These are phyloP conservation scores for Brachyopa scutellaris DNA, from an alignment of 2,888 invertebrate species.

Conservation along the genomic window DNA sequence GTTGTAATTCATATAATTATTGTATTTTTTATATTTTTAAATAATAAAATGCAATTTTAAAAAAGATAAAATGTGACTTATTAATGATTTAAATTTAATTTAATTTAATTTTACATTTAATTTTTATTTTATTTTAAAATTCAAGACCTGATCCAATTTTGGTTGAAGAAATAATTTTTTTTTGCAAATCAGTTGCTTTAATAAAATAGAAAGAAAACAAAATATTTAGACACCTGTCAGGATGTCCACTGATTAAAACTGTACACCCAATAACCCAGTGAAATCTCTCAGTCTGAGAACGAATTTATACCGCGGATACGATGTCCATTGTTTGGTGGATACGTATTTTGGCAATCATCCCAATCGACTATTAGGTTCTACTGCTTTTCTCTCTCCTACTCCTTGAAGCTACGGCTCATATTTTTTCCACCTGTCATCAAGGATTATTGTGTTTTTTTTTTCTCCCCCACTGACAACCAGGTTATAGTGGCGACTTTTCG, in stretches of 20 bases:
- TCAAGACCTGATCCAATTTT: no score
- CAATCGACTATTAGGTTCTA: slow-evolving; percentile 51
- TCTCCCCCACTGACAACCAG: slow-evolving; percentile 34
- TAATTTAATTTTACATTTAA: no score
- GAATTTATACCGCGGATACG: neutral
- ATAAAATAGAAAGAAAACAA: no score
- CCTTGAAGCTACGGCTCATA: slow-evolving; percentile 21
- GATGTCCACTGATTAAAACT: slow-evolving; percentile 32
- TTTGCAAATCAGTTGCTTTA: neutral
- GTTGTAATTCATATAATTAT: no score
- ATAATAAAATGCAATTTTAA: no score
- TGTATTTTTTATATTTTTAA: no score
- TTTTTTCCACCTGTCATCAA: slow-evolving; percentile 62
- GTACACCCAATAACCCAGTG: slow-evolving; percentile 46
- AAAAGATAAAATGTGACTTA: no score
- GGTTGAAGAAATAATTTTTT: neutral
- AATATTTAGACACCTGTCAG: slow-evolving; percentile 44
- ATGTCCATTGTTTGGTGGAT: slow-evolving; percentile 50
- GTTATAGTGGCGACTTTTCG: slow-evolving; percentile 64
- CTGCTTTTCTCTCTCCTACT: neutral
- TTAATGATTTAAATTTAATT: no score
- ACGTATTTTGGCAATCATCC: slow-evolving; percentile 63
- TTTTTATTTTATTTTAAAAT: no score
- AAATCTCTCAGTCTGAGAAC: neutral
- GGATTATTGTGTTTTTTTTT: slow-evolving; percentile 49